phyloP scores from a whole-genome alignment of 1,140 invertebrate genomes.

The Cyclina sinensis region DNA sequence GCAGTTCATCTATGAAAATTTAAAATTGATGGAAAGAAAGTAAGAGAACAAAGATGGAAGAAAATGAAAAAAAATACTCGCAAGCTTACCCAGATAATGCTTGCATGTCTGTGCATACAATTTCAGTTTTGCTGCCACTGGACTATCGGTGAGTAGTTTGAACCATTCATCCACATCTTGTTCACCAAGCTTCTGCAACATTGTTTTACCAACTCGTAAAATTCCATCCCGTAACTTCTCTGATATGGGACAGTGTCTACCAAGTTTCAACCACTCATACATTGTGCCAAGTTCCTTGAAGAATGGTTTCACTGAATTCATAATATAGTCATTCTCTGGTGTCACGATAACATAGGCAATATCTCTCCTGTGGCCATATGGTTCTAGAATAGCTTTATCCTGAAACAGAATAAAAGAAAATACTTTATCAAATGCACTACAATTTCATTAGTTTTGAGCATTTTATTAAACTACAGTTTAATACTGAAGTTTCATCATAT shows the following conservation, averaged over 20 bases:
- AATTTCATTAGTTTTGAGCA: too few relatives aligned
- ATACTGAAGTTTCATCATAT: too few relatives aligned
- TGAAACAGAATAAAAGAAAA: constrained; percentile 77
- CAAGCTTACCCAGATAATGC: constrained; percentile 82
- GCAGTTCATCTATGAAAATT: too few relatives aligned
- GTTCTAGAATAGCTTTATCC: constrained; percentile 97
- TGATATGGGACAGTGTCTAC: constrained; percentile 95
- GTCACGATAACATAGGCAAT: constrained; percentile 97
- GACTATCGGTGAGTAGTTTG: constrained; percentile 91
- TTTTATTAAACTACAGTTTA: too few relatives aligned
- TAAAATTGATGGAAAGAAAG: too few relatives aligned
- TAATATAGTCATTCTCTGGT: constrained; percentile 95
- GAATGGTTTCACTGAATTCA: constrained; percentile 93
- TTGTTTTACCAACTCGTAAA: constrained; percentile 93
- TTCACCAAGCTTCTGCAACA: constrained; percentile 90
- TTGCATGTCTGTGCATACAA: constrained; percentile 93
- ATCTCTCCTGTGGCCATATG: constrained; percentile 96
- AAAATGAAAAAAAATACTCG: too few relatives aligned
- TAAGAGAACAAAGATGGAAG: too few relatives aligned
- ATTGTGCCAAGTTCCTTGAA: constrained; percentile 97
- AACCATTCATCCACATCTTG: constrained; percentile 96
- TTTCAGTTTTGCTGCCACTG: constrained; percentile 89
- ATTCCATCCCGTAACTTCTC: constrained; percentile 95
- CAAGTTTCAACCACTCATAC: constrained; percentile 97
- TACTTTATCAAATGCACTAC: too few relatives aligned